Percentiles rank a stretch among this genome's conserved stretches.
These are phyloP conservation scores for Netelia virgata DNA, from an alignment of 2,888 invertebrate genomes.

Conservation along the genomic window DNA sequence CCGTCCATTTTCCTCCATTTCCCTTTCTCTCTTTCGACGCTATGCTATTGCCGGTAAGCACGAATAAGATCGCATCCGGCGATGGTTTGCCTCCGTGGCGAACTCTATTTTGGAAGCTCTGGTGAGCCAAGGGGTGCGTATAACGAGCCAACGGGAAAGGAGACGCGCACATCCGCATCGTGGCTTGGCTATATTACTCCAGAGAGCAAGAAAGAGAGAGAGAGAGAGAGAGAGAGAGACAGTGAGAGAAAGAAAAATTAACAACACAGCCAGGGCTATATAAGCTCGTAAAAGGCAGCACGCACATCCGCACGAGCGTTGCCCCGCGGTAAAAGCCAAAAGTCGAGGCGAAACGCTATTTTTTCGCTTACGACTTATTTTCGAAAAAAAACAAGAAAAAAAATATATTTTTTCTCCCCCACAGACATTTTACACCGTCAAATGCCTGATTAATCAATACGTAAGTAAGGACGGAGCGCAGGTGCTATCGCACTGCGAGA, in stretches of 20 bases:
- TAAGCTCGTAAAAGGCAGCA: background rate
- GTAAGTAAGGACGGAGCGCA: background rate
- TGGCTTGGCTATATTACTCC: background rate
- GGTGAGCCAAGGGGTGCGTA: background rate
- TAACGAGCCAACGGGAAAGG: slow-evolving; percentile 19
- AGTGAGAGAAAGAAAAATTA: background rate
- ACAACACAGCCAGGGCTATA: background rate
- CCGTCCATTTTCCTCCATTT: slow-evolving; percentile 22
- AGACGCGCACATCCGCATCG: slow-evolving; percentile 39
- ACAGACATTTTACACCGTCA: no score
- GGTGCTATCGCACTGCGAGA: background rate
- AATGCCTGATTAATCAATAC: background rate
- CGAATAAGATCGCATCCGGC: slow-evolving; percentile 50
- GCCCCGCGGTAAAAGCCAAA: slow-evolving; percentile 1
- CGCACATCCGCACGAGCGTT: background rate
- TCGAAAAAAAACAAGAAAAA: no score
- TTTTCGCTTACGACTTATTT: background rate
- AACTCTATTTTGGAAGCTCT: slow-evolving; percentile 61
- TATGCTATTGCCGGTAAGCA: slow-evolving; percentile 14
- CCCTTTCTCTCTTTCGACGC: slow-evolving; percentile 12
- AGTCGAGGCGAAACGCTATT: background rate
- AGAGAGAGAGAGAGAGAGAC: background rate
- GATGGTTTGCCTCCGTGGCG: slow-evolving; percentile 15
- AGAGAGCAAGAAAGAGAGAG: slow-evolving; percentile 6
- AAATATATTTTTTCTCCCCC: no score